Percentiles rank a stretch among this genome's conserved stretches.
phyloP scores from a whole-genome alignment of 2,888 invertebrate species.

The Onchidella celtica region DNA sequence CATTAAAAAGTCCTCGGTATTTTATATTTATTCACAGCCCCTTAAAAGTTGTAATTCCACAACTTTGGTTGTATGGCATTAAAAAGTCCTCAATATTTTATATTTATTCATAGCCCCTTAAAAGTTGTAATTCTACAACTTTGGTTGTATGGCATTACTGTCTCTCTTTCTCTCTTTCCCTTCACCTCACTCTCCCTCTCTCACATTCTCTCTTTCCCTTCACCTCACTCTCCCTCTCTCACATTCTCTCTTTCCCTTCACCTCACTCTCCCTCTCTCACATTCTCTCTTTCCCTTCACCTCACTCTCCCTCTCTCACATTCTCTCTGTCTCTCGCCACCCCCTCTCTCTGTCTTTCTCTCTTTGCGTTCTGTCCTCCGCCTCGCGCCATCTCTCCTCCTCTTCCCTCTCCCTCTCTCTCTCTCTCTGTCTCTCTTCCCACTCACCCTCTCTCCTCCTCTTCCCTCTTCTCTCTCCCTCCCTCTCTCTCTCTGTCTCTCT shows the following conservation, averaged over 20 bases:
- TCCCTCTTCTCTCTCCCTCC: neutral
- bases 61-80: neutral
- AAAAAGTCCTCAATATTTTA: too few relatives aligned
- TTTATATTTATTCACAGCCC: too few relatives aligned
- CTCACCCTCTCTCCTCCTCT: slow-evolving; percentile 2
- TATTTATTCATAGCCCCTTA: too few relatives aligned
- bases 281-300: neutral
- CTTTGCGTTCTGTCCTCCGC: neutral
- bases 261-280: neutral
- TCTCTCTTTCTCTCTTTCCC: slow-evolving; percentile 8
- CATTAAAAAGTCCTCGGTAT: too few relatives aligned
- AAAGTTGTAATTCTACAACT: too few relatives aligned
- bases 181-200: neutral
- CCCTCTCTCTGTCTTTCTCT: neutral
- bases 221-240: neutral
- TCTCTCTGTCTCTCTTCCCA: neutral
- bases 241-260: neutral
- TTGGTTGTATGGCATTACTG: neutral
- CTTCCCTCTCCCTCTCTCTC: slow-evolving; percentile 11
- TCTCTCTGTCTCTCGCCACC: neutral
- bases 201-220: neutral
- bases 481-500: neutral
- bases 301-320: slow-evolving; percentile 5
- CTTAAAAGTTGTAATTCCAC: too few relatives aligned
- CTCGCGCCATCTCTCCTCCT: neutral